These are phyloP conservation scores for Trichechus manatus DNA, from an alignment of 2,113 vertebrate species.

Conservation along the genomic window DNA sequence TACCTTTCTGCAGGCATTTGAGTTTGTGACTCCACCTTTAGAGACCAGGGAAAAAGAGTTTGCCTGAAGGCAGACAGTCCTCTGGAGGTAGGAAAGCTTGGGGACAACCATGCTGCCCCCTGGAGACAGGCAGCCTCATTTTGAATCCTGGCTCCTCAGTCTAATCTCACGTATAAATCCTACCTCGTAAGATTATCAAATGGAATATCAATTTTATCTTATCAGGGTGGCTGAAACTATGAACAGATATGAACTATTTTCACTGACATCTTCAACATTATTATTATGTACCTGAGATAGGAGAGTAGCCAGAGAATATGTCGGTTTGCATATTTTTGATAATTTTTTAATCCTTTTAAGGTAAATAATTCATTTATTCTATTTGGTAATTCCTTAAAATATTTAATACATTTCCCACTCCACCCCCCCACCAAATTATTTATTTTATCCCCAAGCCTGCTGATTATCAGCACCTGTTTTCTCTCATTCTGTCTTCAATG, in stretches of 20 bases:
- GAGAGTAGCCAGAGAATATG: not conserved
- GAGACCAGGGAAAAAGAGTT: not conserved
- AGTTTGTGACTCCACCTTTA: not conserved
- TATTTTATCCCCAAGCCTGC: not conserved
- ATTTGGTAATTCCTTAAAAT: constrained; percentile 57
- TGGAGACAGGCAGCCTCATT: not conserved
- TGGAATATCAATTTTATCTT: not conserved
- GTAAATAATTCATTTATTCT: constrained; percentile 24
- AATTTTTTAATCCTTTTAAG: not conserved
- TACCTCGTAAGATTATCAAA: not conserved
- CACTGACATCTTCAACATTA: not conserved
- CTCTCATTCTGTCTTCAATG: not conserved
- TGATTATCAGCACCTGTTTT: not conserved
- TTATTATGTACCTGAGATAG: not conserved
- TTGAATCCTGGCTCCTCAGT: not conserved
- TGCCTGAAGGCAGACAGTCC: not conserved
- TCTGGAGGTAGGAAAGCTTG: not conserved
- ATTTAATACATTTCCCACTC: not conserved
- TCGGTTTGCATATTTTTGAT: not conserved
- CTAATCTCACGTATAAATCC: not conserved
- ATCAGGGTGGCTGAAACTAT: not conserved
- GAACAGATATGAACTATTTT: constrained; percentile 13
- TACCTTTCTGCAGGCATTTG: not conserved
- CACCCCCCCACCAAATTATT: not conserved
- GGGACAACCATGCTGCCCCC: not conserved